Evolutionary conservation across 1,140 invertebrate species (phyloP), one percentile per base, ranked within the genome.

Genomic region (Anoplolepis gracilipes): DNA sequence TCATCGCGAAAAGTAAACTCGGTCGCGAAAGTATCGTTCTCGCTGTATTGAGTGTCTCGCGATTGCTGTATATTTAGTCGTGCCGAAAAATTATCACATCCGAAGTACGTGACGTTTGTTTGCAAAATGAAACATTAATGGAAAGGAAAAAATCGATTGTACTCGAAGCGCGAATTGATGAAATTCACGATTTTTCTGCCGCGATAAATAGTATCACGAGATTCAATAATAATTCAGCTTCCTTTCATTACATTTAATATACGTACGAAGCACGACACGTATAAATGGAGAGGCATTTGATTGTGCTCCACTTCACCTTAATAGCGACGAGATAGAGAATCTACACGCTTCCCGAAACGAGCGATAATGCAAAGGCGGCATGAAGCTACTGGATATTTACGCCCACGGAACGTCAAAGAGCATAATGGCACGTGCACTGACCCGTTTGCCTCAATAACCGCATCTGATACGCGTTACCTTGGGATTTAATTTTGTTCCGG

Each of bases 361-460:
- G 39, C 76, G 61, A 57, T 86, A 82, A 85, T 61, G 73, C 62
- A 65, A 88, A 81, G 76, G 75, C 77, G 72, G 55, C 61, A 28
- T 33, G 33, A 28, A 22, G 46, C 57, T 11, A 22, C 22, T 42
- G 62, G 57, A 46, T 86, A 88, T 87, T 87, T 91, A 87, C 90
- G 65, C 85, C 85, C 78, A 87, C 76, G 42, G 16, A 61, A 49
- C 53, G 11, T 84, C 82, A 70, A 72, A 46, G 84, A 86, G 72
- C 28, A 73, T 88, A 86, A 86, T 86, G 77, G 30, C 77, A 73
- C 72, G 64, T 76, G 57, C 55, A 8, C 59, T 86, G 88, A 88
- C 87, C 88, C 61, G 88, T 76, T 89, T 89, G 70, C 88, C 87
- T 64, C 85, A 67, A 88, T 88, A 84, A 57, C 59, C 78, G 22